Base-by-base conservation (phyloP, 2,113 vertebrate species). In the Nibea coibor region DNA sequence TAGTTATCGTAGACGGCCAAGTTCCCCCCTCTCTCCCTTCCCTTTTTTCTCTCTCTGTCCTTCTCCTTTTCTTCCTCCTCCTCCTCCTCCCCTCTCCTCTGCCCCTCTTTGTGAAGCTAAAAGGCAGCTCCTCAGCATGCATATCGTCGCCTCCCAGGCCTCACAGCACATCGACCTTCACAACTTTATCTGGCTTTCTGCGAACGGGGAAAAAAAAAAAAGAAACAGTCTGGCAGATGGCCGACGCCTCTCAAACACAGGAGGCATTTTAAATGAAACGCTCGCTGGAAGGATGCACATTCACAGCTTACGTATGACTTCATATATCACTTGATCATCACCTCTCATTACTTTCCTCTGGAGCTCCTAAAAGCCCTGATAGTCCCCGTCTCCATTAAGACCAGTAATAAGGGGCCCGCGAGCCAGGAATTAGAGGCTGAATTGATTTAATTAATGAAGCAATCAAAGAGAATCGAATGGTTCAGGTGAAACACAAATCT, bases 111-210 rank as follows among this genome's bases (percentile, higher is more conserved):
- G 71, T 35, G 74, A 63, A 70, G 45, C 72, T 43, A 58, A 79
- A 57, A 88, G 86, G 84, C 64, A 85, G 81, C 85, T 87, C 74
- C 76, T 93, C 88, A 88, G 82, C 89, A 92, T 88, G 80, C 87
- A 91, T 0, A 7, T 57, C 71, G 7, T 51, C 47, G 7, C 83
- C 80, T 89, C 83, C 24, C 58, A 1, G 86, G 68, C 80, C 85
- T 84, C 66, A 6, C 78, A 72, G 51, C 70, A n/a, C 70, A 73
- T 82, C 58, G 82, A 92, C 92, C 90, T 93, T 91, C 90, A 89
- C 79, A 83, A 84, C 85, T 89, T 86, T 88, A 89, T 91, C 88
- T 69, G 17, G 63, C 48, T 75, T 78, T 84, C 53, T 56, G 66
- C 39, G 19, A 89, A 80, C 35, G 35, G 35, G 1, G 8, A 35